Percentiles rank a stretch among this genome's conserved stretches.
Conservation (phyloP, 2,113 vertebrate species). For the Gopherus flavomarginatus region DNA sequence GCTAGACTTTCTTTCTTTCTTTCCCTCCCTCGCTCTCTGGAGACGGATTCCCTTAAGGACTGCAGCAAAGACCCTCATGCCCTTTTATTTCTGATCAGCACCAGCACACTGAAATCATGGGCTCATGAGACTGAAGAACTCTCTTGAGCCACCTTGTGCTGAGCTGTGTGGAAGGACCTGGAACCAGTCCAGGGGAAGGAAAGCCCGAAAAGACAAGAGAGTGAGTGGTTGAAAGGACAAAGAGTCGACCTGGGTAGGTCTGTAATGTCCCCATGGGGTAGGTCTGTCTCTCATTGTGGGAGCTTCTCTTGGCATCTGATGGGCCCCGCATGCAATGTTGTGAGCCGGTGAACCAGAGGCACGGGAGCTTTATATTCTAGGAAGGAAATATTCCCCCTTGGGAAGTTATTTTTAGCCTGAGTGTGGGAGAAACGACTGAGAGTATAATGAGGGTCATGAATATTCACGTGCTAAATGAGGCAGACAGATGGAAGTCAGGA, state of each 20-base stretch:
- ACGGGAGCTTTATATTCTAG: not conserved
- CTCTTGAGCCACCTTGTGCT: not conserved
- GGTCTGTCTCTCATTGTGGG: too few relatives aligned
- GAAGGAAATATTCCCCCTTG: not conserved
- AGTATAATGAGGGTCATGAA: slow-evolving; percentile 73
- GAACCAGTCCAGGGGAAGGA: not conserved
- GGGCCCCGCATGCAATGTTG: not conserved
- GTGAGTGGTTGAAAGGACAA: not conserved
- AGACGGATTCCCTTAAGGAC: not conserved
- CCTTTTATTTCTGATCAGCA: not conserved
- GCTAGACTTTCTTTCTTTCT: not conserved
- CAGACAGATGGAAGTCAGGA: slow-evolving; percentile 73
- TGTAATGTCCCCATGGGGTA: not conserved
- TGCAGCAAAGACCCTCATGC: not conserved
- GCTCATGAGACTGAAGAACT: not conserved
- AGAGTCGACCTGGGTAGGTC: not conserved
- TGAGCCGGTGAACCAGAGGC: not conserved
- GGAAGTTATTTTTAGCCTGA: slow-evolving; percentile 71
- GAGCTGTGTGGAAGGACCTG: not conserved
- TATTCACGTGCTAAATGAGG: slow-evolving; percentile 68
- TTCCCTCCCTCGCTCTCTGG: not conserved
- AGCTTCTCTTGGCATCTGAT: not conserved
- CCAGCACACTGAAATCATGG: not conserved
- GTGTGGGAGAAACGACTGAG: slow-evolving; percentile 65
- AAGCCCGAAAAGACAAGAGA: not conserved